Percentiles rank a stretch among this genome's conserved stretches.
Conservation (phyloP, 2,113 vertebrate species). For the Pica pica region DNA sequence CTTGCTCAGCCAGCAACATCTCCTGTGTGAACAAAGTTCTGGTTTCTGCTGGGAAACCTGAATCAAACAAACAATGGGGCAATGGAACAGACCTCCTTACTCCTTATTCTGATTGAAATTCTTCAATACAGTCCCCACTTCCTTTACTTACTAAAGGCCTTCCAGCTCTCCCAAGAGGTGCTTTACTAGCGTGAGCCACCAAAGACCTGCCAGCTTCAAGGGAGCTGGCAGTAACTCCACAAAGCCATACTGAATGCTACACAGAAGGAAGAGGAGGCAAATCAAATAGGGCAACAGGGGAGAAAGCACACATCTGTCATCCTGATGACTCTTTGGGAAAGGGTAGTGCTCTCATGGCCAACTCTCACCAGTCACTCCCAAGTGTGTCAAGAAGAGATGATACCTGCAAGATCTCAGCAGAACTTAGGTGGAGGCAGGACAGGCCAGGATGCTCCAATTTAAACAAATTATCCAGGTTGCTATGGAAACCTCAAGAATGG, state of each 20-base stretch:
- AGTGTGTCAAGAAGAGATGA: not conserved
- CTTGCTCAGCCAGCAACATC: not conserved
- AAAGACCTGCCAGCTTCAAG: not conserved
- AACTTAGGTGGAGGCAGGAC: not conserved
- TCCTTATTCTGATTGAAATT: not conserved
- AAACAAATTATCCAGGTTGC: conserved; percentile 52
- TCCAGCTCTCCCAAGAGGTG: accelerated
- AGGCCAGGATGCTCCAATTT: not conserved
- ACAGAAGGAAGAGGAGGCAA: not conserved
- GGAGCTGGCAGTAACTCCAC: not conserved
- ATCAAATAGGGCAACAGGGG: not conserved
- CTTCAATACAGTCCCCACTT: not conserved
- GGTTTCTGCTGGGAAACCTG: not conserved
- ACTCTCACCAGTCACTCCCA: not conserved
- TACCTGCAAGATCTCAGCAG: not conserved
- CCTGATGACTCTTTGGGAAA: not conserved
- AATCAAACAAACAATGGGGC: not conserved
- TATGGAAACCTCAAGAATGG: conserved; percentile 52
- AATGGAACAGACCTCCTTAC: not conserved
- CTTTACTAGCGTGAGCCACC: accelerated
- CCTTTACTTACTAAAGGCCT: not conserved
- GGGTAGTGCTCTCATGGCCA: accelerated
- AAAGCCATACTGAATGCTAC: not conserved
- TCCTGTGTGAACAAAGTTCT: not conserved
- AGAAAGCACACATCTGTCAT: not conserved